A percentile compares a stretch with the other conserved stretches of the same genome.
Conservation (phyloP, 2,888 invertebrate species). For the Empis livida region DNA sequence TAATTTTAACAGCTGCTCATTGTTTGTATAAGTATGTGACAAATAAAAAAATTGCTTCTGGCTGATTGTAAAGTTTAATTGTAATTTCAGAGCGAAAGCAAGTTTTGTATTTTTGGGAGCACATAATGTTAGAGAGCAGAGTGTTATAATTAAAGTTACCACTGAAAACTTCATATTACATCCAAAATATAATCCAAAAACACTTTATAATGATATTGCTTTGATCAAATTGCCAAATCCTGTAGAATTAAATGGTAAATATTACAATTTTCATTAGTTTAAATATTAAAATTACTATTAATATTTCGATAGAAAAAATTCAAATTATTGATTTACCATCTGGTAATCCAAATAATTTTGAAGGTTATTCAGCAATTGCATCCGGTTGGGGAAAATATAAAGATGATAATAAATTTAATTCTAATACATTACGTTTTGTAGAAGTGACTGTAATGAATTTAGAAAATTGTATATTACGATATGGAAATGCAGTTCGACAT, state of each 20-base stretch:
- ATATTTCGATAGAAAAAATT: not conserved
- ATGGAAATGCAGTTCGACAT: conserved; percentile 9
- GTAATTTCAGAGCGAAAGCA: not conserved
- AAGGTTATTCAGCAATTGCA: conserved; percentile 16
- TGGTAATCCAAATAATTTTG: not conserved
- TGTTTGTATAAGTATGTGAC: conserved; percentile 3
- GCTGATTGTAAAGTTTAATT: not conserved
- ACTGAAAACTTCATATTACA: conserved; percentile 1
- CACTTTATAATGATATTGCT: conserved; percentile 7
- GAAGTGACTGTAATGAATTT: conserved; percentile 3
- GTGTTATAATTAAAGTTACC: not conserved
- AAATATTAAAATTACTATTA: no score
- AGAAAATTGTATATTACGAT: not conserved
- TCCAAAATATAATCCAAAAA: not conserved
- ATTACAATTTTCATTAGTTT: not conserved
- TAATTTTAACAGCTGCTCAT: conserved; percentile 8
- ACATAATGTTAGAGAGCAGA: not conserved
- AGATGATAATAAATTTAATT: conserved; percentile 16
- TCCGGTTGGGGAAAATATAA: conserved; percentile 27
- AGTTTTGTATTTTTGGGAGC: not conserved
- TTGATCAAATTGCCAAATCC: conserved; percentile 6
- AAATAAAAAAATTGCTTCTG: not conserved
- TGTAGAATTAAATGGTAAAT: conserved; percentile 6
- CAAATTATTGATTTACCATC: not conserved
- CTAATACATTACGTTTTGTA: conserved; percentile 3